Evolutionary conservation across 2,888 invertebrate species (phyloP).

Genomic region (Agrochola lota): DNA sequence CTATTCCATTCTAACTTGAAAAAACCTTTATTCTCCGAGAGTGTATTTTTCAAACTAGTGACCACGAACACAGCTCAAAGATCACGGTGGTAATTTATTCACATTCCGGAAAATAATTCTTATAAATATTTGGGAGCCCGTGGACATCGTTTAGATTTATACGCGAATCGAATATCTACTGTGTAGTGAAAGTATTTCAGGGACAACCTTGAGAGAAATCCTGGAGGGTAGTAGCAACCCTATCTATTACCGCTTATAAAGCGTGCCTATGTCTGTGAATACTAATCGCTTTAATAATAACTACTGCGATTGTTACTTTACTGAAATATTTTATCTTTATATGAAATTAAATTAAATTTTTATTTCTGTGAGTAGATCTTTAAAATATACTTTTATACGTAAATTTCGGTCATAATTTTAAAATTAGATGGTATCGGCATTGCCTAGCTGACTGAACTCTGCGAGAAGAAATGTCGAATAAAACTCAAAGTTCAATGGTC

Average conservation of each 20-base stretch:
- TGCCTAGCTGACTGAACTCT: no score
- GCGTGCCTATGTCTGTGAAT: background rate
- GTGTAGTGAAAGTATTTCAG: conserved; percentile 20
- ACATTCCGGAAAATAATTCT: background rate
- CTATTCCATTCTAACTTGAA: background rate
- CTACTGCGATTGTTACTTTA: background rate
- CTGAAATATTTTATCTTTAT: no score
- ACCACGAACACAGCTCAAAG: background rate
- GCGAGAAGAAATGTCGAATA: no score
- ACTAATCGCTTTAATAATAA: background rate
- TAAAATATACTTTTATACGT: background rate
- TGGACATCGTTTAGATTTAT: conserved; percentile 13
- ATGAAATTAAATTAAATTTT: background rate
- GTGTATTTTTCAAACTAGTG: no score
- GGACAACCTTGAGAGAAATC: conserved; percentile 8
- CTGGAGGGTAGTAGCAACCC: conserved; percentile 7
- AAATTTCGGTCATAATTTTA: no score
- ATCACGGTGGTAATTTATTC: background rate
- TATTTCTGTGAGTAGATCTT: background rate
- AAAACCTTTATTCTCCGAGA: background rate
- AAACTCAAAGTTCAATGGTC: no score
- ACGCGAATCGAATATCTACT: conserved; percentile 6
- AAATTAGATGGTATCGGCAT: no score
- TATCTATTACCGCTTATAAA: conserved; percentile 6
- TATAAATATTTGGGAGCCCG: background rate